Percentiles rank a stretch among this genome's conserved stretches.
Evolutionary conservation across 2,113 vertebrate genomes (phyloP).

Genomic region (Xenus cinereus): DNA sequence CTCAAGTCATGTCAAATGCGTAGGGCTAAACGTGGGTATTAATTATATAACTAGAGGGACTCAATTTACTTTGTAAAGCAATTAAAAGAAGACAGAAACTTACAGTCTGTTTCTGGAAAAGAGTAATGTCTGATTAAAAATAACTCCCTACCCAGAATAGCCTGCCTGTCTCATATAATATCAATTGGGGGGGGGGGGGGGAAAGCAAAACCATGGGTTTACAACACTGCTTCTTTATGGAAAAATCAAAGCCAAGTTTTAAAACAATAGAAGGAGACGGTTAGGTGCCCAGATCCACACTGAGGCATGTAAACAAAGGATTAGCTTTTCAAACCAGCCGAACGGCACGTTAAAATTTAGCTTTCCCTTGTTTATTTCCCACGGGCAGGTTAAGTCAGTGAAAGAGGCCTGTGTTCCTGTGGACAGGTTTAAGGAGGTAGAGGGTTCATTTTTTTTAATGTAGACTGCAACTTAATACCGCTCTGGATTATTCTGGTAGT

Average conservation of each 20-base stretch:
- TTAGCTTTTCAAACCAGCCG: not conserved
- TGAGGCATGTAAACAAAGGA: not conserved
- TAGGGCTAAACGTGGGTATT: slow-evolving; percentile 8
- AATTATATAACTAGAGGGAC: not conserved
- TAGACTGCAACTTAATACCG: not conserved
- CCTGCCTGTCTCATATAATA: not conserved
- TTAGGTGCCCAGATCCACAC: not conserved
- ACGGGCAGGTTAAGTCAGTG: not conserved
- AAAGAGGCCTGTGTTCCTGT: not conserved
- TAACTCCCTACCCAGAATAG: slow-evolving; percentile 30
- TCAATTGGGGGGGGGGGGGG: rapidly evolving
- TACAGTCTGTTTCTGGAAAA: slow-evolving; percentile 17
- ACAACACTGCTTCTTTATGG: not conserved
- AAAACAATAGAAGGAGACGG: not conserved
- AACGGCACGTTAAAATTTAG: not conserved
- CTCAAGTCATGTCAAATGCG: not conserved
- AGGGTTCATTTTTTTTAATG: not conserved
- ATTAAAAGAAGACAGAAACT: slow-evolving; percentile 41
- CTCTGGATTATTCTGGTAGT: not conserved
- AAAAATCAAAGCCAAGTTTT: not conserved
- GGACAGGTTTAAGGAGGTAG: not conserved
- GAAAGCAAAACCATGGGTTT: not conserved
- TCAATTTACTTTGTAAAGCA: slow-evolving; percentile 44
- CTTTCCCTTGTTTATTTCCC: not conserved
- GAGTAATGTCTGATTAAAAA: slow-evolving; percentile 48